Evolutionary conservation across 2,113 vertebrate genomes (phyloP).

Genomic region (Hypanus sabinus): DNA sequence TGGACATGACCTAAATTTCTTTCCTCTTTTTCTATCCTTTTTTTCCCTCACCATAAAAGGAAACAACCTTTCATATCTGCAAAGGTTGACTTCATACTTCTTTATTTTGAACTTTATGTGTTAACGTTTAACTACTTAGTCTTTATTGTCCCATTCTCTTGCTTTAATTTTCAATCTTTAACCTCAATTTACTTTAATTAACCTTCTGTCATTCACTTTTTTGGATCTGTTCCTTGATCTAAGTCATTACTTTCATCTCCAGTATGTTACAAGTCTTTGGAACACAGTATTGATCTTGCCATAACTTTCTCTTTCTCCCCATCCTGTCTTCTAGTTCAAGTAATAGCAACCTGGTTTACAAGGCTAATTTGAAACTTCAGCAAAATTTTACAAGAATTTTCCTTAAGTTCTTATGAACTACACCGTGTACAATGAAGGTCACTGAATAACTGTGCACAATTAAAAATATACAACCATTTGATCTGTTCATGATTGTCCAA

Average conservation of each 20-base stretch:
- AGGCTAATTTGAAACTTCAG: not conserved
- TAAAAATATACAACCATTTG: not conserved
- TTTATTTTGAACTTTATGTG: not conserved
- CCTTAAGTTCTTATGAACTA: not conserved
- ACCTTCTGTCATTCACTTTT: not conserved
- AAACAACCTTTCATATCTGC: not conserved
- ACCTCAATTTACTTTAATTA: not conserved
- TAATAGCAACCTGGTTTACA: not conserved
- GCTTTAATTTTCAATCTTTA: no score
- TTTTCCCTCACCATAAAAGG: not conserved
- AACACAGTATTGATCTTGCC: not conserved
- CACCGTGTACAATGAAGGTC: not conserved
- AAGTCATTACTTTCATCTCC: not conserved
- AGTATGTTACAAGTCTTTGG: not conserved
- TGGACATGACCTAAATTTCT: not conserved
- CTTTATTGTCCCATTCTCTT: no score
- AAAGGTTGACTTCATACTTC: not conserved
- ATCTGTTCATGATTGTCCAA: not conserved
- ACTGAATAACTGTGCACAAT: not conserved
- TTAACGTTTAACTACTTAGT: not conserved
- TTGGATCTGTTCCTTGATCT: not conserved
- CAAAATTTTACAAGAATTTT: not conserved
- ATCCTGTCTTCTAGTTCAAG: not conserved
- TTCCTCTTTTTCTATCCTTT: not conserved
- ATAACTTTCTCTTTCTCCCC: not conserved